Evolutionary conservation across 37 sponge, comb jelly and placozoan species (phyloP).

Genomic region (Bolinopsis microptera): DNA sequence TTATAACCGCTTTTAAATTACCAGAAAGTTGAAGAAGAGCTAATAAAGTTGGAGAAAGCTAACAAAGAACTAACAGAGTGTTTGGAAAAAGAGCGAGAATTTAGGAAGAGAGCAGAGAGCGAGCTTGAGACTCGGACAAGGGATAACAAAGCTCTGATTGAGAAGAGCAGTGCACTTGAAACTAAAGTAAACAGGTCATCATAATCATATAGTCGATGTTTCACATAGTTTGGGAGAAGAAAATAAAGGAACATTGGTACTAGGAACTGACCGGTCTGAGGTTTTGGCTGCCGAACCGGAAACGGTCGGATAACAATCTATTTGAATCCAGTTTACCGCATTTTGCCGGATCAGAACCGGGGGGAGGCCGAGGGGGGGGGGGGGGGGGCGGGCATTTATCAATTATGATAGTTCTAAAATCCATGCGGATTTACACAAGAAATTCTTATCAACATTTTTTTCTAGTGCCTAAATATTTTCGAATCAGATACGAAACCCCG

Average conservation of each 20-base stretch:
- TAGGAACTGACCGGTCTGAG: too few species aligned
- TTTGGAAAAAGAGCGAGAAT: neutral
- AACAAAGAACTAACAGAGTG: neutral
- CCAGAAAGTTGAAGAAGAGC: conserved; percentile 7
- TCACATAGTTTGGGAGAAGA: neutral
- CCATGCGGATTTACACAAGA: too few species aligned
- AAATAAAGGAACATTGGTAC: neutral
- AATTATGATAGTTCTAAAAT: too few species aligned
- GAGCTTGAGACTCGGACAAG: neutral
- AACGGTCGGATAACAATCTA: too few species aligned
- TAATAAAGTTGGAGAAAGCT: neutral
- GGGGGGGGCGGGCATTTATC: too few species aligned
- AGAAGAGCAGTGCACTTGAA: neutral
- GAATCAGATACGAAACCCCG: too few species aligned
- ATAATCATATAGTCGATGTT: neutral
- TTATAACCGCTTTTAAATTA: neutral
- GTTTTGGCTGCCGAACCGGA: too few species aligned
- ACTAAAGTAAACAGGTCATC: neutral
- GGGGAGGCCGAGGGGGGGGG: too few species aligned
- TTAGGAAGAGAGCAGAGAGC: neutral
- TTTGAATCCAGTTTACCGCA: too few species aligned
- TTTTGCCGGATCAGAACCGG: too few species aligned
- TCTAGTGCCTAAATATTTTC: too few species aligned
- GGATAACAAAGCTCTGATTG: neutral
- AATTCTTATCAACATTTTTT: too few species aligned